Base-by-base conservation (phyloP, 2,113 vertebrate genomes). In the Mus spicilegus region DNA sequence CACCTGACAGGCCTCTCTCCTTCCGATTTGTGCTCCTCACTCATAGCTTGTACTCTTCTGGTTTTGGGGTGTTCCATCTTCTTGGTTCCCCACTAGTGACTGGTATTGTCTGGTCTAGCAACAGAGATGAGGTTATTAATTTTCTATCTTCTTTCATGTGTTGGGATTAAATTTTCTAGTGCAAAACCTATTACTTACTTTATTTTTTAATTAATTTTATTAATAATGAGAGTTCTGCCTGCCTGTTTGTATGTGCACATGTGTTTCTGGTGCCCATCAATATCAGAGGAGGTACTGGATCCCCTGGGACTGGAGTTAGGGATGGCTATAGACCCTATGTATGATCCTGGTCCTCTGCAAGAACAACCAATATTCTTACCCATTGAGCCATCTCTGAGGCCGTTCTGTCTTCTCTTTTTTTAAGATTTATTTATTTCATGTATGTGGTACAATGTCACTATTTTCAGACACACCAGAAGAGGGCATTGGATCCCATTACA, bases 141-240 rank as follows among this genome's bases (percentile, higher is more conserved):
- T 96, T 9, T 70, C 26, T 56, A 63, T 78, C 67, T 84, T 58
- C 61, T 73, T 82, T 95, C 39, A 39, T 61, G 81, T 67, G 49
- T 28, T 61, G 73, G 33, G 39, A 88, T 86, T 87, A 82, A 46
- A 46, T 65, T 82, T 91, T 84, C 82, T 84, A 86, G 58, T 89
- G 65, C 17, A 42, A 92, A 87, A 76, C 1, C 28, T 86, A n/a
- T n/a, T n/a, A n/a, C 28, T 86, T 81, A 63, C 14, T 58, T 89
- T 58, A 58, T 17, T 36, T 78, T 78, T 61, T 56, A 36, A 56
- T 46, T 76, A 76, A n/a, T 61, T 82, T 81, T 58, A 22, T 3
- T 58, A 19, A 24, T 14, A 11, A 10, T 56, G 42, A 33, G 24
- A 49, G 63, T 33, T 49, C 63, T 85, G 26, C 28, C 28, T 65